Evolutionary conservation across 1,140 invertebrate species (phyloP), one percentile per base, ranked within the genome.

Genomic region (Catajapyx aquilonaris): DNA sequence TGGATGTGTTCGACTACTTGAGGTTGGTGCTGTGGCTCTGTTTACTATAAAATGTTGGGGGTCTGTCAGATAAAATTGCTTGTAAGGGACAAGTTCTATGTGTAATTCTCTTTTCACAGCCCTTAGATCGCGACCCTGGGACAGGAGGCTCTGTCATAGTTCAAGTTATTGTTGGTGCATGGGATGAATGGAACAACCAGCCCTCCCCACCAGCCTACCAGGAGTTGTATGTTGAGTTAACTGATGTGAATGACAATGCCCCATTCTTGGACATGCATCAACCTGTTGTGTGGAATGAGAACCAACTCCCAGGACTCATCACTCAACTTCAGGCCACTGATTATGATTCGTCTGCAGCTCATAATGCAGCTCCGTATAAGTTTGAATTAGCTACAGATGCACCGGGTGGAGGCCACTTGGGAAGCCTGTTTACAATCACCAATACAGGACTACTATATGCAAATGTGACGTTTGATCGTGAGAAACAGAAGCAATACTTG

Each of bases 231-330:
- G 74, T 90, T 25, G 69, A 66, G 21, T 52, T 90, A 2, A 66
- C 64, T 2, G 84, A 90, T 48, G 83, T 88, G 37, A 91, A 90
- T 50, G 85, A 91, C 49, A 90, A 90, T 56, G 76, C 77, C 1
- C 85, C 86, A 0, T 79, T 73, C 51, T 59, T 91, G 34, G 72
- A 79, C 40, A 77, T 80, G 49, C 61, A 63, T 0, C 64, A 75
- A 50, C 75, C 76, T 0, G 76, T 85, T 0, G 70, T 84, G 17
- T 88, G 81, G 81, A 59, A 66, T 40, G 83, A 88, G 58, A 81
- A 81, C 51, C 65, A 73, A 42, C 51, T 56, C 9, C 67, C 73
- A 0, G 76, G 71, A 0, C 61, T 62, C 17, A 78, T 87, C 22
- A 72, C 69, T 0, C 56, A 62, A 16, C 52, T 86, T 2, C 68